phyloP scores from a whole-genome alignment of 2,113 vertebrate genomes.

The Oreotrochilus melanogaster region DNA sequence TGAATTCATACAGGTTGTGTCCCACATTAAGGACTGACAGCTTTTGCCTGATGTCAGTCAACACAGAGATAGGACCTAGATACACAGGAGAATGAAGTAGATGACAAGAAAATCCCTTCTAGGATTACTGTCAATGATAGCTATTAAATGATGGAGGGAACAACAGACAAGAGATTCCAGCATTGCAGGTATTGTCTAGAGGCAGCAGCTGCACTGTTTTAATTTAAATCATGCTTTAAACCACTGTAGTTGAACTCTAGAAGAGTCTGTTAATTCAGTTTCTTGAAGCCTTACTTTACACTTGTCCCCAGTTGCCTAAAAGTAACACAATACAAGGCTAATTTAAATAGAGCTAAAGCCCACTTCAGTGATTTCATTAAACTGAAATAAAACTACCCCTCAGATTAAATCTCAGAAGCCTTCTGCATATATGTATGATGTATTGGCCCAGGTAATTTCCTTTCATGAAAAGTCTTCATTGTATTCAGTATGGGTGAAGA shows the following conservation, averaged over 20 bases:
- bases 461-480: neutral
- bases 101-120: constrained; percentile 42
- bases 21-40: neutral
- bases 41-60: constrained; percentile 25
- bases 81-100: neutral
- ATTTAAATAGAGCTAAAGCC: constrained; percentile 33
- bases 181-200: neutral
- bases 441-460: neutral
- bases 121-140: constrained; percentile 27
- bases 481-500: neutral
- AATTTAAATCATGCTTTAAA: constrained; percentile 38
- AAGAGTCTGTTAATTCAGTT: neutral
- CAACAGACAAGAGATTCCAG: constrained; percentile 9
- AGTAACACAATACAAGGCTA: constrained; percentile 23
- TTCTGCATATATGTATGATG: neutral
- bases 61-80: neutral
- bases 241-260: neutral
- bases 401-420: neutral
- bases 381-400: constrained; percentile 37
- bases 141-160: constrained; percentile 20
- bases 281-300: constrained; percentile 9
- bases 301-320: neutral
- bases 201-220: constrained; percentile 12
- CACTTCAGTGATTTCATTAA: constrained; percentile 19
- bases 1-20: neutral